Evolutionary conservation across 2,797 vertebrate species (phyloP).

Genomic region (Schizopygopsis pylzovi): DNA sequence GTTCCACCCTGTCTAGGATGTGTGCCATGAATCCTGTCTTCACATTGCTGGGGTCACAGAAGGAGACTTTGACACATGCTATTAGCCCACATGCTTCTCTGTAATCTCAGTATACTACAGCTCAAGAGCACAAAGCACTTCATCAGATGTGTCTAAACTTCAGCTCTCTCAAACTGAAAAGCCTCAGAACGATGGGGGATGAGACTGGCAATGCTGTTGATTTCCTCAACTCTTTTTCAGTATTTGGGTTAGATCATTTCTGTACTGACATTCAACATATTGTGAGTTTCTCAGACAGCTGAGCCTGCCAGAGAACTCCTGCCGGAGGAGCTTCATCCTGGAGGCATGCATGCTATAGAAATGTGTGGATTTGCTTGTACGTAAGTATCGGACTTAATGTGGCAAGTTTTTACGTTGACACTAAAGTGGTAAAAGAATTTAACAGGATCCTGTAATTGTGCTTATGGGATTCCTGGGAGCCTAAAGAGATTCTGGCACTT

Average conservation of each 20-base stretch:
- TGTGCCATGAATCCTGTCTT: conserved; percentile 11
- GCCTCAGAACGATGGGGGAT: background rate
- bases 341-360: conserved; percentile 19
- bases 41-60: conserved; percentile 38
- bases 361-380: conserved; percentile 11
- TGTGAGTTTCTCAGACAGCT: background rate
- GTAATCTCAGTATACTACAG: conserved; percentile 44
- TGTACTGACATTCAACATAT: conserved; percentile 30
- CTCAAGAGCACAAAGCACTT: conserved; percentile 30
- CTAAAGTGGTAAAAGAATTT: background rate
- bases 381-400: background rate
- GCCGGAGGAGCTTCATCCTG: conserved; percentile 9
- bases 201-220: background rate
- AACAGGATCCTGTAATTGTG: background rate
- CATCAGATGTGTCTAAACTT: conserved; percentile 24
- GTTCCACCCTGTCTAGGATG: conserved; percentile 2
- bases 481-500: conserved; percentile 15
- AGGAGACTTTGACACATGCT: conserved; percentile 25
- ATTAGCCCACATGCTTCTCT: conserved; percentile 36
- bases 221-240: conserved; percentile 6
- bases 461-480: background rate
- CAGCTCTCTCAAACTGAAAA: background rate
- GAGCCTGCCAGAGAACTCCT: conserved; percentile 39
- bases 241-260: conserved; percentile 32
- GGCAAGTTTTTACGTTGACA: conserved; percentile 1